These are phyloP conservation scores for Scaptomyza pallida DNA, from an alignment of 1,140 invertebrate species.

Conservation along the genomic window DNA sequence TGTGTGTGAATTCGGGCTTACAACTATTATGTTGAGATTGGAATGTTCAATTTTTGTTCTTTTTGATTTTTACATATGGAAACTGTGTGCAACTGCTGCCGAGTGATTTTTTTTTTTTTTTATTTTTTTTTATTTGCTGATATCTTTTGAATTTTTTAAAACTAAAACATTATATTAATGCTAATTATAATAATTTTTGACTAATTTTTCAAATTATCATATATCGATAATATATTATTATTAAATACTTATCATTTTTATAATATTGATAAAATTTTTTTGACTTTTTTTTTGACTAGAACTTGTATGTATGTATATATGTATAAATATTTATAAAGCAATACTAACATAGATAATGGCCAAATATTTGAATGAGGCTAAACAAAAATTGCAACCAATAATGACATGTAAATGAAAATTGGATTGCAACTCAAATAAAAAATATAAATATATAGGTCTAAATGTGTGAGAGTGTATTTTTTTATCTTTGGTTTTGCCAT, in stretches of 20 bases:
- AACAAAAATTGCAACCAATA: constrained; percentile 6
- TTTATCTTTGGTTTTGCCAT: constrained; percentile 7
- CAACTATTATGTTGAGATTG: constrained; percentile 56
- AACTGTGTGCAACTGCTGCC: constrained; percentile 29
- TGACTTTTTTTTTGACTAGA: constrained; percentile 51
- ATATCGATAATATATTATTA: constrained; percentile 57
- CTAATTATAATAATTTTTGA: constrained; percentile 77
- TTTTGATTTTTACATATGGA: constrained; percentile 42
- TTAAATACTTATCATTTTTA: constrained; percentile 56
- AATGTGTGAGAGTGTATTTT: constrained; percentile 3
- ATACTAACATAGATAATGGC: constrained; percentile 30
- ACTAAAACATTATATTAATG: constrained; percentile 66
- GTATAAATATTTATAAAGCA: constrained; percentile 41
- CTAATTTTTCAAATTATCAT: constrained; percentile 76
- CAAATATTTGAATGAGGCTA: constrained; percentile 12
- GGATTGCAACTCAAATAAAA: constrained; percentile 36
- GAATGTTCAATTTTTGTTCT: constrained; percentile 41
- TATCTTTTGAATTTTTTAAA: constrained; percentile 61
- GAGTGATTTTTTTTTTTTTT: constrained; percentile 18
- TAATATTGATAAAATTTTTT: constrained; percentile 46
- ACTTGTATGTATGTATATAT: constrained; percentile 42
- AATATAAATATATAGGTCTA: neutral
- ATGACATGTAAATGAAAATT: constrained; percentile 25
- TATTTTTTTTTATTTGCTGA: constrained; percentile 46
- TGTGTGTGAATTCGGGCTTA: constrained; percentile 41